Conservation (phyloP, 2,797 vertebrate species). For the Neopelma chrysocephalum region DNA sequence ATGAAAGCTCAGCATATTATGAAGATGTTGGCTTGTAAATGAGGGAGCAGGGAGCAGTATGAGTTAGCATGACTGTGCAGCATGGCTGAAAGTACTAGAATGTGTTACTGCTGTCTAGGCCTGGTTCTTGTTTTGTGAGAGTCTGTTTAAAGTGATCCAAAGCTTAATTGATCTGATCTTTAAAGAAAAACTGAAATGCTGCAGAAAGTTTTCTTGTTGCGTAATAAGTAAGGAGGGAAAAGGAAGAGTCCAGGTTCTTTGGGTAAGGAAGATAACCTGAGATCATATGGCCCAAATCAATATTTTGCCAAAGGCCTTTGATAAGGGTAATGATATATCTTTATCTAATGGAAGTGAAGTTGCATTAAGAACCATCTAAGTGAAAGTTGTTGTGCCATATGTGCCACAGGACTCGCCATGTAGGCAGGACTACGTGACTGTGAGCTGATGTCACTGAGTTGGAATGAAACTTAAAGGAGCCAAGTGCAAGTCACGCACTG, state of each 20-base stretch:
- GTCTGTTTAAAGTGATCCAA: background rate
- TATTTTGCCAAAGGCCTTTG: background rate
- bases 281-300: background rate
- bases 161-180: background rate
- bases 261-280: background rate
- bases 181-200: background rate
- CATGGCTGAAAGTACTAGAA: background rate
- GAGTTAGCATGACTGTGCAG: background rate
- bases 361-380: background rate
- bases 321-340: background rate
- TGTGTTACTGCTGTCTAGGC: background rate
- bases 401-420: background rate
- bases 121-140: background rate
- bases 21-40: background rate
- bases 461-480: background rate
- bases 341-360: background rate
- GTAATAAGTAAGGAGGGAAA: background rate
- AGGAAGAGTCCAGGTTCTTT: background rate
- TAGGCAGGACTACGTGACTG: background rate
- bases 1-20: background rate
- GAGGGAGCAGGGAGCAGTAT: background rate
- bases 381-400: background rate
- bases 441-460: background rate
- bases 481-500: background rate
- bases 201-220: background rate